Percentiles rank a stretch among this genome's conserved stretches.
These are phyloP conservation scores for Anoplolepis gracilipes DNA, from an alignment of 1,140 invertebrate genomes.

Conservation along the genomic window DNA sequence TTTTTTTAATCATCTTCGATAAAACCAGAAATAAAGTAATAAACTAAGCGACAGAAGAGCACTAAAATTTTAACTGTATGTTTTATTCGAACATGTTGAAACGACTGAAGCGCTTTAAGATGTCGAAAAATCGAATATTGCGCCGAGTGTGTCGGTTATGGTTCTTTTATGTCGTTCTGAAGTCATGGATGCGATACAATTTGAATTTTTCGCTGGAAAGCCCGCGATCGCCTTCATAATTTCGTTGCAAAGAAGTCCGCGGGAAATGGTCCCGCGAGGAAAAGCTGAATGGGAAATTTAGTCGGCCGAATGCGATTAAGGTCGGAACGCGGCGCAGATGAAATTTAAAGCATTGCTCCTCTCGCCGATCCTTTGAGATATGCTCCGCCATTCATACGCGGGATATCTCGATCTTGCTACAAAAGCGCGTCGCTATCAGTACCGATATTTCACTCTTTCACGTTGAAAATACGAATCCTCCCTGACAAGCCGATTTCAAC, in stretches of 20 bases:
- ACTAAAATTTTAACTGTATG: too few relatives aligned
- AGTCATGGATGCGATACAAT: slow-evolving; percentile 59
- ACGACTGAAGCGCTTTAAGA: neutral
- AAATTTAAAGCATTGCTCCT: slow-evolving; percentile 69
- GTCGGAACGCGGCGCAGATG: slow-evolving; percentile 66
- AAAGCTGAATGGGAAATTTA: slow-evolving; percentile 72
- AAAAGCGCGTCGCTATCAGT: slow-evolving; percentile 40
- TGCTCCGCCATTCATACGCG: slow-evolving; percentile 25
- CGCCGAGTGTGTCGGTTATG: slow-evolving; percentile 32
- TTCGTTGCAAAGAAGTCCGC: slow-evolving; percentile 43
- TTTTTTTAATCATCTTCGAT: neutral
- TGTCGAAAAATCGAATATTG: neutral
- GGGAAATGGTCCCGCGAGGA: slow-evolving; percentile 65
- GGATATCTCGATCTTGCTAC: slow-evolving; percentile 50
- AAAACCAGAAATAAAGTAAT: neutral
- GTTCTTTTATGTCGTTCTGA: slow-evolving; percentile 32
- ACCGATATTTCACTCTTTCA: slow-evolving; percentile 47
- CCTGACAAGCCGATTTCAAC: slow-evolving; percentile 27
- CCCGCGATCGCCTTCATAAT: slow-evolving; percentile 60
- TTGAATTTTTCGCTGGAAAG: slow-evolving; percentile 59
- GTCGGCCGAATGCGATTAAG: slow-evolving; percentile 70
- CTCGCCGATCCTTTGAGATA: slow-evolving; percentile 61
- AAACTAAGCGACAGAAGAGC: neutral
- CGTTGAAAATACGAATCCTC: slow-evolving; percentile 25
- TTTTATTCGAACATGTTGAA: neutral